Percentiles rank a stretch among this genome's conserved stretches.
Evolutionary conservation across 2,888 invertebrate genomes (phyloP).

Genomic region (Ditula angustiorana): DNA sequence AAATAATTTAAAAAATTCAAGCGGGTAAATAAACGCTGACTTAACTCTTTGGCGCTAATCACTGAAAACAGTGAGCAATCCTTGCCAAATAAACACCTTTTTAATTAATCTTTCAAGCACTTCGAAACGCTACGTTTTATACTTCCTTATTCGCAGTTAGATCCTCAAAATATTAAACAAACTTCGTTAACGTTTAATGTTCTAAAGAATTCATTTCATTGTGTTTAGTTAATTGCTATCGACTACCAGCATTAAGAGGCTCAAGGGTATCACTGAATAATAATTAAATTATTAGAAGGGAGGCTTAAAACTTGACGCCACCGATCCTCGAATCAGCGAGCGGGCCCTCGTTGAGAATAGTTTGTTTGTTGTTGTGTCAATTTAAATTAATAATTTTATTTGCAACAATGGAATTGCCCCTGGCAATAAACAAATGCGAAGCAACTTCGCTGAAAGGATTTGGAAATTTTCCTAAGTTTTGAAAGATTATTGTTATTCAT

Average conservation of each 20-base stretch:
- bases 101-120: too few species aligned
- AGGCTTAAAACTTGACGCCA: slow-evolving; percentile 27
- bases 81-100: too few species aligned
- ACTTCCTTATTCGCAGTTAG: too few species aligned
- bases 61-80: too few species aligned
- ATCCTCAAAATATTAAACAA: not conserved
- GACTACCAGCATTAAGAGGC: slow-evolving; percentile 32
- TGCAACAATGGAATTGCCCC: slow-evolving; percentile 42
- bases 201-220: slow-evolving; percentile 10
- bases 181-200: slow-evolving; percentile 1
- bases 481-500: slow-evolving; percentile 40
- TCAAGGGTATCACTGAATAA: slow-evolving; percentile 28
- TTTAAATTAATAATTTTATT: slow-evolving; percentile 41
- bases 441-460: slow-evolving; percentile 53
- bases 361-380: slow-evolving; percentile 40
- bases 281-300: slow-evolving; percentile 31
- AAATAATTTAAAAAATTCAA: too few species aligned
- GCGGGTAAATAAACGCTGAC: too few species aligned
- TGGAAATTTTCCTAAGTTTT: slow-evolving; percentile 46
- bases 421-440: slow-evolving; percentile 48
- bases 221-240: slow-evolving; percentile 28
- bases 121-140: too few species aligned
- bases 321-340: slow-evolving; percentile 5
- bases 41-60: too few species aligned
- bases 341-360: slow-evolving; percentile 21